A percentile compares a stretch with the other conserved stretches of the same genome.
Conservation (phyloP, 1,140 invertebrate species). For the roundworm (Caenorhabditis elegans) region WBcel235 BX284605.5:10505001-10505500, state of each 20-base stretch:
- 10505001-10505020: slow-evolving; percentile 5
- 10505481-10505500: no score
- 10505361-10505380: not conserved
- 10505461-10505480: no score
- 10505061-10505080: not conserved
- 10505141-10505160: not conserved
- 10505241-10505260: not conserved
- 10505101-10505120: not conserved
- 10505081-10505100: not conserved
- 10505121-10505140: slow-evolving; percentile 1
- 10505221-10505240: not conserved
- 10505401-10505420: no score
- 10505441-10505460: no score
- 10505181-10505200: not conserved
- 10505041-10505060: slow-evolving; percentile 13
- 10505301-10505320: not conserved
- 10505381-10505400: no score
- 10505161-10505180: slow-evolving; percentile 15
- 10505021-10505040: not conserved
- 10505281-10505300: not conserved
- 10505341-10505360: not conserved
- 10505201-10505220: not conserved
- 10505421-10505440: no score
- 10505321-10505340: not conserved
- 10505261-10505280: slow-evolving; percentile 16